Percentiles rank a stretch among this genome's conserved stretches.
Evolutionary conservation across 2,888 invertebrate genomes (phyloP).

Genomic region (Megastigmus dorsalis): DNA sequence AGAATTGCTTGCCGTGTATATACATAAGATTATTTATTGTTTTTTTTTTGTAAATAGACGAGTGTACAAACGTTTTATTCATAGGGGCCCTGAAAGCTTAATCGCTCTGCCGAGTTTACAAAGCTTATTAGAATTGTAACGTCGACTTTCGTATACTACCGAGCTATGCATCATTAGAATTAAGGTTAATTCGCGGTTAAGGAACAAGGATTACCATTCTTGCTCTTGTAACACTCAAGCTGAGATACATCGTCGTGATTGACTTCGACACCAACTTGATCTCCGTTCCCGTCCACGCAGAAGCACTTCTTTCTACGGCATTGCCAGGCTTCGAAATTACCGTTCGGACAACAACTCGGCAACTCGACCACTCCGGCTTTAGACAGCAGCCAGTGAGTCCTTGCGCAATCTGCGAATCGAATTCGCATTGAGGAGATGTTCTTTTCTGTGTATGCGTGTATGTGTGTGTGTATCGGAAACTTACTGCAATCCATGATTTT

Average conservation of each 20-base stretch:
- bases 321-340: slow-evolving; percentile 80
- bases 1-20: slow-evolving; percentile 8
- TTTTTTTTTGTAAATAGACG: slow-evolving; percentile 46
- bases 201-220: slow-evolving; percentile 50
- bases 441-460: too few relatives aligned
- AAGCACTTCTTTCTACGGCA: slow-evolving; percentile 79
- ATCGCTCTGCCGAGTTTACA: too few relatives aligned
- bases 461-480: too few relatives aligned
- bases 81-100: too few relatives aligned
- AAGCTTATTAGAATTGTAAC: too few relatives aligned
- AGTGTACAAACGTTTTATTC: slow-evolving; percentile 39
- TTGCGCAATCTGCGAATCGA: slow-evolving; percentile 82
- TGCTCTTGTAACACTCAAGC: slow-evolving; percentile 56
- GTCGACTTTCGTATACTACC: too few relatives aligned
- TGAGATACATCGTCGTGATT: slow-evolving; percentile 59
- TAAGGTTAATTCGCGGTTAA: too few relatives aligned
- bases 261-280: slow-evolving; percentile 75
- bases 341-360: slow-evolving; percentile 80
- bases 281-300: slow-evolving; percentile 80
- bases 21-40: too few relatives aligned
- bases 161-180: too few relatives aligned
- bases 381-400: slow-evolving; percentile 75
- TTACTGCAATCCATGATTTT: slow-evolving; percentile 77
- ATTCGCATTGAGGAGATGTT: too few relatives aligned
- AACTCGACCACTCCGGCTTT: slow-evolving; percentile 71